phyloP scores from a whole-genome alignment of 2,797 vertebrate species.

The Pitangus sulphuratus region DNA sequence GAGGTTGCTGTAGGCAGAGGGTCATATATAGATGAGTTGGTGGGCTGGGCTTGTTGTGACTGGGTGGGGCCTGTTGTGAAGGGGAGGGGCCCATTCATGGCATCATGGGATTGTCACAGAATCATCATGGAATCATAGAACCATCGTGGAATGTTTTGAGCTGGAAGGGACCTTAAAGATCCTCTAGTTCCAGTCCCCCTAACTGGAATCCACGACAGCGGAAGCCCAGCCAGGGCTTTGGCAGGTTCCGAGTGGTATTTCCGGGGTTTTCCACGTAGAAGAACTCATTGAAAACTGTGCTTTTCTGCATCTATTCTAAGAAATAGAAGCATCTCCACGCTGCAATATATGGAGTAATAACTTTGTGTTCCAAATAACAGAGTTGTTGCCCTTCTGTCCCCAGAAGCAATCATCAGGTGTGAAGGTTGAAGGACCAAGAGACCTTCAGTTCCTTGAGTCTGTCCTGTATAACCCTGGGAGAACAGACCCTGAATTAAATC shows the following conservation, averaged over 20 bases:
- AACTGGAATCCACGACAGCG: not conserved
- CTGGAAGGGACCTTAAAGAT: not conserved
- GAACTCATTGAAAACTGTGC: not conserved
- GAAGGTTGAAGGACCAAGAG: not conserved
- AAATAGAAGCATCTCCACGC: not conserved
- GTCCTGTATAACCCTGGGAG: not conserved
- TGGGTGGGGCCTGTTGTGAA: not conserved
- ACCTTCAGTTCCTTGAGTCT: not conserved
- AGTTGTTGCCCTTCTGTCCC: not conserved
- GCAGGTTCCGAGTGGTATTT: not conserved
- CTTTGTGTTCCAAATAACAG: not conserved
- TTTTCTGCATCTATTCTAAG: not conserved
- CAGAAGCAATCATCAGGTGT: not conserved
- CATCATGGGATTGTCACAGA: accelerated
- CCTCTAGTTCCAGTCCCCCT: not conserved
- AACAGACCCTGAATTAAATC: not conserved
- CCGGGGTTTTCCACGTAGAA: not conserved
- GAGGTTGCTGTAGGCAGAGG: accelerated
- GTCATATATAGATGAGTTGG: accelerated
- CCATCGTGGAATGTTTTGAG: not conserved
- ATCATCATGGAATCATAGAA: accelerated
- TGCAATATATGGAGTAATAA: not conserved
- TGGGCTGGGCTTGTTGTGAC: not conserved
- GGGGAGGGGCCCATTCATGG: accelerated
- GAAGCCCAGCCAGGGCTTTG: not conserved